Evolutionary conservation across 2,113 vertebrate genomes (phyloP), one percentile per base, ranked within the genome.

Genomic region (Garra rufa): DNA sequence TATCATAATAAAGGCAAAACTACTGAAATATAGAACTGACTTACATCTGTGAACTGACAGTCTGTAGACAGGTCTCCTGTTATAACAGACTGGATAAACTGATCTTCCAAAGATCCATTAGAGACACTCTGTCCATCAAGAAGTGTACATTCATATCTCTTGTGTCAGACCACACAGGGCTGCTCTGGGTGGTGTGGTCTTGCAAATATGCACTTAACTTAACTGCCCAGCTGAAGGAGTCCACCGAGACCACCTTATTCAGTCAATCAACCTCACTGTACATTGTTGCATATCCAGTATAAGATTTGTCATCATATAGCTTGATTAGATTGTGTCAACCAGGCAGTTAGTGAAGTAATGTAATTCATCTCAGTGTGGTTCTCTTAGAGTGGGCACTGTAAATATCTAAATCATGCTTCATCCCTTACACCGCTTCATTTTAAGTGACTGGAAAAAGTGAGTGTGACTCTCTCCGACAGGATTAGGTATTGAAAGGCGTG

Each of bases 401-500:
- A 91, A 89, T 86, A 88, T 57, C 0, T 85, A 79, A 89, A 84
- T 86, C 83, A 84, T 88, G 85, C 89, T 91, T 92, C 88, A 92
- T 90, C 89, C 91, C 86, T 83, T 87, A 87, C 57, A 85, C 82
- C 71, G 57, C 87, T 91, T 92, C 92, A 93, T 93, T 93, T 86
- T 86, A 86, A 76, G 44, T 73, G 91, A 91, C 90, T 94, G 91
- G 94, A 93, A 93, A 93, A 91, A 84, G 81, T 93, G 89, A 93
- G 89, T 87, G 86, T 87, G 82, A 76, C 89, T 61, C 89, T 86
- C 88, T 78, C 30, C 55, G 46, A 85, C 85, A 87, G 89, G 87
- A 85, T 87, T 84, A 91, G 91, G 77, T 59, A 86, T 74, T 73
- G 67, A 78, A 48, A 91, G 89, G 90, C 92, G 90, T 92, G 90